Evolutionary conservation across 2,113 vertebrate genomes (phyloP).

Genomic region (Clupea harengus): DNA sequence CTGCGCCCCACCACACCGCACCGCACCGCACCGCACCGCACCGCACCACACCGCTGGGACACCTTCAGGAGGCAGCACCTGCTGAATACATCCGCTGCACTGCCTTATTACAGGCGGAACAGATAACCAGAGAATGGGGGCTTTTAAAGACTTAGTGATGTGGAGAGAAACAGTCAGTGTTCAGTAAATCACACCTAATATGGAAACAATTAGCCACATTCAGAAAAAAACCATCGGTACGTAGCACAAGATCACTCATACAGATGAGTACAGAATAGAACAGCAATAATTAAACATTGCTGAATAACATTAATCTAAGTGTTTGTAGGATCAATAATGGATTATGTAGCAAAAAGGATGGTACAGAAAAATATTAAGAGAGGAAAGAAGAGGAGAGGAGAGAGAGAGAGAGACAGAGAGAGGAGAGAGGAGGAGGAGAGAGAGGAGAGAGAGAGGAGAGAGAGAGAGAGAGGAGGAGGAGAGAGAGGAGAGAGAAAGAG

Average conservation of each 20-base stretch:
- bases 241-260: not conserved
- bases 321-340: no score
- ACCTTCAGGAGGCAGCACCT: not conserved
- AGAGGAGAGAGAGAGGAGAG: no score
- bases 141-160: not conserved
- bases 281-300: no score
- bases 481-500: not conserved
- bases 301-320: no score
- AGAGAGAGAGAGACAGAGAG: no score
- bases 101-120: not conserved
- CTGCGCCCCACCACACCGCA: not conserved
- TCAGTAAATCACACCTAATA: not conserved
- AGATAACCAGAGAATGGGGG: not conserved
- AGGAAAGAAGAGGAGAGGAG: no score
- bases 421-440: no score
- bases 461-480: not conserved
- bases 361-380: no score
- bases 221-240: not conserved
- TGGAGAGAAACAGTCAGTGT: not conserved
- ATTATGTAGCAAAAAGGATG: no score
- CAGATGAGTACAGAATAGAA: no score
- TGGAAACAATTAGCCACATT: not conserved
- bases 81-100: not conserved
- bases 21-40: not conserved
- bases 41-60: not conserved